Percentiles rank a stretch among this genome's conserved stretches.
Evolutionary conservation across 2,888 invertebrate genomes (phyloP).

Genomic region (Coenonympha arcania): DNA sequence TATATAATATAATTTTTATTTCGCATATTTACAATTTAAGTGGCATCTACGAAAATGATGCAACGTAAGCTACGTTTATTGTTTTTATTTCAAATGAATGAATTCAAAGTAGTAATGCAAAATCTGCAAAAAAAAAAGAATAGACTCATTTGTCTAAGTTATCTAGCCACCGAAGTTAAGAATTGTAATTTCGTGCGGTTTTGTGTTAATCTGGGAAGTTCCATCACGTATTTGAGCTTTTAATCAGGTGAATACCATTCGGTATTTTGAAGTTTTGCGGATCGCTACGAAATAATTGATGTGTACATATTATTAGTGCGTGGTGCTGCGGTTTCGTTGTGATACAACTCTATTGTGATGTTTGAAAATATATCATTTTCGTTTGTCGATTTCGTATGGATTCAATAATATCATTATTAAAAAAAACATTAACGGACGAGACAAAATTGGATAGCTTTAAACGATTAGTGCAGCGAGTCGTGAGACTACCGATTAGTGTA

Average conservation of each 20-base stretch:
- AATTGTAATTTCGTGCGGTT: no score
- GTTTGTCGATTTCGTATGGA: constrained; percentile 43
- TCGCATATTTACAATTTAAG: no score
- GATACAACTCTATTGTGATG: constrained; percentile 55
- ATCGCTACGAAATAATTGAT: neutral
- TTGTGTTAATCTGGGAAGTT: no score
- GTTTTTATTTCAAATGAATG: no score
- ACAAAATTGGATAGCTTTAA: constrained; percentile 54
- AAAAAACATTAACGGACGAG: constrained; percentile 34
- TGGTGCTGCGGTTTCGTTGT: constrained; percentile 40
- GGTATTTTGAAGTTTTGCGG: neutral
- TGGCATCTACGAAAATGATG: no score
- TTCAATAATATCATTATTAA: no score
- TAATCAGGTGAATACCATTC: neutral
- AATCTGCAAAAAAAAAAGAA: no score
- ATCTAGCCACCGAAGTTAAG: no score
- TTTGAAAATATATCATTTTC: constrained; percentile 45
- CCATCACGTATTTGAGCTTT: neutral
- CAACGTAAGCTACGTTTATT: no score
- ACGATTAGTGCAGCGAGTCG: constrained; percentile 38
- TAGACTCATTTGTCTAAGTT: no score
- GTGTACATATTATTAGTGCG: neutral
- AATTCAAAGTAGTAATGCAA: no score
- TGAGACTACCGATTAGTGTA: constrained; percentile 41
- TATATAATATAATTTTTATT: no score